Conservation (phyloP, 2,888 invertebrate genomes). For the Acrobasis consociella region DNA sequence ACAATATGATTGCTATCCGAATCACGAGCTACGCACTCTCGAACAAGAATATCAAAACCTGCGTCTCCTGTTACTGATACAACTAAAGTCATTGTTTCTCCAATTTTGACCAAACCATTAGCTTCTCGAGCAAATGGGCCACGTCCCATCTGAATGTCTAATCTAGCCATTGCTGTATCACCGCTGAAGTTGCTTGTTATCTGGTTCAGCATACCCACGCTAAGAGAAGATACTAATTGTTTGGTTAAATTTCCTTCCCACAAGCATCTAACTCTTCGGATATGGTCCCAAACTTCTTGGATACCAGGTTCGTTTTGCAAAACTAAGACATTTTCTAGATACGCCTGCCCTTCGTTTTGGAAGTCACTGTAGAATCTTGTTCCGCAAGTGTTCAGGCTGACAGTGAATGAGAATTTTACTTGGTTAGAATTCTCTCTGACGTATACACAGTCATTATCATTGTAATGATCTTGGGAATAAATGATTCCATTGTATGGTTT, state of each 20-base stretch:
- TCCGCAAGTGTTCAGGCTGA: conserved; percentile 89
- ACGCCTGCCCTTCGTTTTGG: conserved; percentile 89
- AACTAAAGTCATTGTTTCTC: conserved; percentile 91
- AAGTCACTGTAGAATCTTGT: conserved; percentile 91
- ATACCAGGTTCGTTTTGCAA: conserved; percentile 91
- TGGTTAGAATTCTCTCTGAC: conserved; percentile 87
- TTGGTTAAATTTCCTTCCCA: conserved; percentile 92
- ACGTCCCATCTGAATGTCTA: conserved; percentile 89
- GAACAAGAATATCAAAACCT: conserved; percentile 89
- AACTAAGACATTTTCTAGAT: conserved; percentile 90
- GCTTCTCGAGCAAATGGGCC: conserved; percentile 90
- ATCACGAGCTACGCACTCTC: conserved; percentile 90
- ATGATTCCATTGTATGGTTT: conserved; percentile 89
- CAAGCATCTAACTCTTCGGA: conserved; percentile 88
- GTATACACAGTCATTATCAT: conserved; percentile 87
- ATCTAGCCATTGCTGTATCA: conserved; percentile 90
- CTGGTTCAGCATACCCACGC: conserved; percentile 90
- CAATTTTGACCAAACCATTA: conserved; percentile 90
- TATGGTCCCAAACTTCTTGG: conserved; percentile 90
- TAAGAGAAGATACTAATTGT: conserved; percentile 87
- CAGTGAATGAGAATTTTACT: conserved; percentile 87
- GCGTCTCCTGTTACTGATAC: conserved; percentile 91
- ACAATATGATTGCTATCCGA: conserved; percentile 85
- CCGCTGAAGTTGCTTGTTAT: conserved; percentile 92
- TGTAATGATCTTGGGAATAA: conserved; percentile 89